These are phyloP conservation scores for Trididemnum nubilum DNA, from an alignment of 23 tunicate genomes.

Conservation along the genomic window DNA sequence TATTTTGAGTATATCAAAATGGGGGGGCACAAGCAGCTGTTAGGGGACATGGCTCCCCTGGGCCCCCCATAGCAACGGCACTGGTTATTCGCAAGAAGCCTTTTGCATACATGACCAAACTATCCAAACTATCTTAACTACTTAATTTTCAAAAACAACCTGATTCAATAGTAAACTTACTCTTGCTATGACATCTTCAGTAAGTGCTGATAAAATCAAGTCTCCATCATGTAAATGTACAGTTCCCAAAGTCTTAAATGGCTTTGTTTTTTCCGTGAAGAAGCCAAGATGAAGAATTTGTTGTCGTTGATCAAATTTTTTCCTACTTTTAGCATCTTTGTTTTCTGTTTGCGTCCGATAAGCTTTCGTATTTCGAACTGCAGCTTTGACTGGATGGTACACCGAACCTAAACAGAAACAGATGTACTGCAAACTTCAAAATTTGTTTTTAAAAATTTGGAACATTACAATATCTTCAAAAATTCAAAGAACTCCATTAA, in stretches of 20 bases:
- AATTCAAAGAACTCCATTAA: no score
- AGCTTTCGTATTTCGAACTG: neutral
- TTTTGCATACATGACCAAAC: no score
- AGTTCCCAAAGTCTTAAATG: neutral
- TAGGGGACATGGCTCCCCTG: no score
- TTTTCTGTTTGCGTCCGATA: neutral
- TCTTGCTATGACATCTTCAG: neutral
- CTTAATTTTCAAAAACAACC: no score
- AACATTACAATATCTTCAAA: no score
- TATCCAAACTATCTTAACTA: no score
- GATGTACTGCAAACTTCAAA: neutral
- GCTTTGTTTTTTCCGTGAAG: conserved; percentile 1
- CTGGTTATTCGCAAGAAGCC: no score
- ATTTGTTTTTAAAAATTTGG: no score
- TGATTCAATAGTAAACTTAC: no score
- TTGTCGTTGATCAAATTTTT: neutral
- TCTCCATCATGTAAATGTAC: neutral
- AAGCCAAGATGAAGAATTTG: neutral
- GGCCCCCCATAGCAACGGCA: no score
- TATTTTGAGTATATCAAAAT: no score
- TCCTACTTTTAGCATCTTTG: neutral
- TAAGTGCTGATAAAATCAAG: neutral
- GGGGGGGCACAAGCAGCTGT: no score
- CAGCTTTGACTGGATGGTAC: neutral
- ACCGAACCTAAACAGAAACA: neutral